Evolutionary conservation across 2,797 vertebrate genomes (phyloP).

Genomic region (Picus viridis): DNA sequence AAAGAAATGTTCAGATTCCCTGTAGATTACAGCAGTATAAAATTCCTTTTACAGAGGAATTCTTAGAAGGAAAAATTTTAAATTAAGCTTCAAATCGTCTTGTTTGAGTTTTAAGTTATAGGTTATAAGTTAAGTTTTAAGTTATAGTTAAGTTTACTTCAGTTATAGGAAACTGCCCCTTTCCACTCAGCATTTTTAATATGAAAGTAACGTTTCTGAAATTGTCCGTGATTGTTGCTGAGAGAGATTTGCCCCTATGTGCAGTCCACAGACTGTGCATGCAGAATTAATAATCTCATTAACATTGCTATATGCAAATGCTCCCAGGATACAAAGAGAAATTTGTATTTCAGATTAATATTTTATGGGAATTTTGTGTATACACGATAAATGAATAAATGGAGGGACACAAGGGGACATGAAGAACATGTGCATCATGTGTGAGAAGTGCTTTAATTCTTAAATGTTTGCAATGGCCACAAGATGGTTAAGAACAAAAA

Average conservation of each 20-base stretch:
- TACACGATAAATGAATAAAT: slow-evolving; percentile 70
- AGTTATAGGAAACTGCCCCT: neutral
- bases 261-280: slow-evolving; percentile 42
- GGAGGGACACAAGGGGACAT: slow-evolving; percentile 60
- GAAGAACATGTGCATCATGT: slow-evolving; percentile 45
- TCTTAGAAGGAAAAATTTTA: neutral
- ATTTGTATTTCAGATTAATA: slow-evolving; percentile 73
- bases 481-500: slow-evolving; percentile 60
- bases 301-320: slow-evolving; percentile 64
- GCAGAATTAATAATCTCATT: slow-evolving; percentile 68
- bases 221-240: neutral
- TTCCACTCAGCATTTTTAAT: neutral
- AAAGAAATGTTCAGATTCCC: neutral
- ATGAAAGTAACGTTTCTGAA: neutral
- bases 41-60: neutral
- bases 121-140: too few species aligned
- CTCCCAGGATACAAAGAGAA: slow-evolving; percentile 46
- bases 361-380: slow-evolving; percentile 62
- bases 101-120: slow-evolving; percentile 12
- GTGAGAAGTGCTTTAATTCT: slow-evolving; percentile 65
- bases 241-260: slow-evolving; percentile 17
- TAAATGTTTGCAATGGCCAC: slow-evolving; percentile 60
- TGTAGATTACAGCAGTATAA: neutral
- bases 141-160: too few species aligned
- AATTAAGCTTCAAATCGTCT: neutral